These are phyloP conservation scores for Paratrypauchen microcephalus DNA, from an alignment of 2,797 vertebrate genomes.

Conservation along the genomic window DNA sequence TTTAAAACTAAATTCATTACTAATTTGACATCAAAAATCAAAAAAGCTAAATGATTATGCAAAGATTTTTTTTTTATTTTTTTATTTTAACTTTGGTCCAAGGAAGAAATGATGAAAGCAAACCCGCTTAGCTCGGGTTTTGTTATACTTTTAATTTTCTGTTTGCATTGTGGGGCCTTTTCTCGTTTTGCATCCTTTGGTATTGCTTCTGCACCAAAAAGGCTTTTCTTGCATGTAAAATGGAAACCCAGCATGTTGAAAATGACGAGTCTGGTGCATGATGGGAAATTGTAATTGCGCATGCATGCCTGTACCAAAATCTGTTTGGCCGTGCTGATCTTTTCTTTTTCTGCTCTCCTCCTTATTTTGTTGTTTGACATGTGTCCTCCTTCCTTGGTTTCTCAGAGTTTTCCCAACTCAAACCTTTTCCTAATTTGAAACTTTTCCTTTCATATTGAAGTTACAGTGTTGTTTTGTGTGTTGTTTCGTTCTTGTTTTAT, in stretches of 20 bases:
- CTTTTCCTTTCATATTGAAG: conserved; percentile 59
- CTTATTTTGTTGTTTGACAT: conserved; percentile 53
- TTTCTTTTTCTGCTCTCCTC: conserved; percentile 68
- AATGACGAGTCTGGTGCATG: conserved; percentile 91
- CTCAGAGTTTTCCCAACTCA: conserved; percentile 47
- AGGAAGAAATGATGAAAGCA: conserved; percentile 82
- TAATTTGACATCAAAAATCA: conserved; percentile 71
- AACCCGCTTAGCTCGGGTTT: conserved; percentile 86
- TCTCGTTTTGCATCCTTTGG: conserved; percentile 96
- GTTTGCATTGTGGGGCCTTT: conserved; percentile 98
- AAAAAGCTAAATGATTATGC: conserved; percentile 77
- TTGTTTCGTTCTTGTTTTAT: conserved; percentile 58
- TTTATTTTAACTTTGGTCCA: conserved; percentile 59
- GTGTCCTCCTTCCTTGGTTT: conserved; percentile 54
- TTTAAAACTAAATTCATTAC: conserved; percentile 71
- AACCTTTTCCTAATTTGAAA: conserved; percentile 42
- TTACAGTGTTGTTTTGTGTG: conserved; percentile 60
- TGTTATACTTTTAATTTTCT: conserved; percentile 79
- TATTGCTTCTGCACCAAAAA: conserved; percentile 90
- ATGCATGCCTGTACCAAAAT: conserved; percentile 86
- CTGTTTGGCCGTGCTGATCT: conserved; percentile 66
- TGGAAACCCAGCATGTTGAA: conserved; percentile 90
- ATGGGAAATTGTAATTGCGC: conserved; percentile 94
- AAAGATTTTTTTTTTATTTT: conserved; percentile 58
- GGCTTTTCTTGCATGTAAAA: conserved; percentile 89